Evolutionary conservation across 1,140 invertebrate genomes (phyloP).

Genomic region (Cydia pomonella): DNA sequence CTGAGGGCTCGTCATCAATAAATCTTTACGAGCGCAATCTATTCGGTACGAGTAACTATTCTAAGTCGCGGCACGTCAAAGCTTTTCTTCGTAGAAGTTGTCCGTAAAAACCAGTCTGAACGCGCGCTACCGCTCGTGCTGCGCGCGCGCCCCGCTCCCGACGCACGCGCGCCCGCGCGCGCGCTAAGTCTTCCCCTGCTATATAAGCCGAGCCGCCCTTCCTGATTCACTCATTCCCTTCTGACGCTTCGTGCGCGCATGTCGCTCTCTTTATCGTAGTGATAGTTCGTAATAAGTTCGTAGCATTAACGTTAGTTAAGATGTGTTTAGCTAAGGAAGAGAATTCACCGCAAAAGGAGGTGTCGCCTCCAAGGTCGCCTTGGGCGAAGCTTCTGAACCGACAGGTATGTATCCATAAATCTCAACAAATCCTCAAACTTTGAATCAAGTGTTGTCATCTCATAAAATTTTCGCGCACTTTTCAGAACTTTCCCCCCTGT

Average conservation of each 20-base stretch:
- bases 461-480: constrained; percentile 10
- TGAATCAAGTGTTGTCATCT: neutral
- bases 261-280: constrained; percentile 61
- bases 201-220: constrained; percentile 72
- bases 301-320: constrained; percentile 54
- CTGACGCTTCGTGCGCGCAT: constrained; percentile 64
- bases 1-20: constrained; percentile 50
- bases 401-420: constrained; percentile 57
- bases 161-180: constrained; percentile 62
- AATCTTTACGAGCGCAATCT: constrained; percentile 54
- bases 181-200: constrained; percentile 45
- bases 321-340: constrained; percentile 77
- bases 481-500: neutral
- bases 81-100: constrained; percentile 71
- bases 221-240: constrained; percentile 73
- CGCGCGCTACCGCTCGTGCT: constrained; percentile 76
- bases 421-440: constrained; percentile 3
- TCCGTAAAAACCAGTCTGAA: constrained; percentile 67
- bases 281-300: constrained; percentile 58
- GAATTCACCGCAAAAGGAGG: constrained; percentile 68
- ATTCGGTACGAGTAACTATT: constrained; percentile 51
- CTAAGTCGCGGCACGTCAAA: constrained; percentile 74
- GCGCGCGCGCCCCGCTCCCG: constrained; percentile 66
- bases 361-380: constrained; percentile 68
- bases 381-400: constrained; percentile 76